Evolutionary conservation across 2,888 invertebrate genomes (phyloP).

Genomic region (Gerosis bhagava): DNA sequence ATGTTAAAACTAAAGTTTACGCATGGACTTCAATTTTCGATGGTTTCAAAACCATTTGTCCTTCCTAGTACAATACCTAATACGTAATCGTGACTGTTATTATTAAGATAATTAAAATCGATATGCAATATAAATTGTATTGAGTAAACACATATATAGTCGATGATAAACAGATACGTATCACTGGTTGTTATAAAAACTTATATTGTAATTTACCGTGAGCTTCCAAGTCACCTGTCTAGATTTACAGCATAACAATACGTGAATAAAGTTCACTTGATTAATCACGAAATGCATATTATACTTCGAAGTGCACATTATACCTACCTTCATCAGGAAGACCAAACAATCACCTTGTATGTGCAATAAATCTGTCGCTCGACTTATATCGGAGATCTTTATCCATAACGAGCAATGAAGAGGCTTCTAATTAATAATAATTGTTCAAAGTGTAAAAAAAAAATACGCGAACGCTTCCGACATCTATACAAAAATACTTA

Average conservation of each 20-base stretch:
- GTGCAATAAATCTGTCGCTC: conserved; percentile 72
- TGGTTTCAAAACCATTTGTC: too few relatives aligned
- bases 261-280: conserved; percentile 22
- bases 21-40: too few relatives aligned
- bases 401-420: conserved; percentile 66
- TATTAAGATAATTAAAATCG: too few relatives aligned
- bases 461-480: conserved; percentile 53
- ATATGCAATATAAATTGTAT: too few relatives aligned
- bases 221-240: conserved; percentile 22
- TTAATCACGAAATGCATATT: conserved; percentile 24
- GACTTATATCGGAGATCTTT: conserved; percentile 62
- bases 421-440: conserved; percentile 70
- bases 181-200: conserved; percentile 10
- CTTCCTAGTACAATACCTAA: too few relatives aligned
- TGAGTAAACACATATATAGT: too few relatives aligned
- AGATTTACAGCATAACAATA: conserved; percentile 18
- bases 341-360: conserved; percentile 58
- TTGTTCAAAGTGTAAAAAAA: conserved; percentile 67
- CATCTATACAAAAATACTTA: conserved; percentile 57
- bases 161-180: too few relatives aligned
- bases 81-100: too few relatives aligned
- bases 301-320: too few relatives aligned
- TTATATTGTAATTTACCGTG: conserved; percentile 20
- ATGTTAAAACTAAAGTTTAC: too few relatives aligned
- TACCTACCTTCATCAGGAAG: conserved; percentile 54